Base-by-base conservation (phyloP, 2,888 invertebrate species). In the Uloborus plumipes region DNA sequence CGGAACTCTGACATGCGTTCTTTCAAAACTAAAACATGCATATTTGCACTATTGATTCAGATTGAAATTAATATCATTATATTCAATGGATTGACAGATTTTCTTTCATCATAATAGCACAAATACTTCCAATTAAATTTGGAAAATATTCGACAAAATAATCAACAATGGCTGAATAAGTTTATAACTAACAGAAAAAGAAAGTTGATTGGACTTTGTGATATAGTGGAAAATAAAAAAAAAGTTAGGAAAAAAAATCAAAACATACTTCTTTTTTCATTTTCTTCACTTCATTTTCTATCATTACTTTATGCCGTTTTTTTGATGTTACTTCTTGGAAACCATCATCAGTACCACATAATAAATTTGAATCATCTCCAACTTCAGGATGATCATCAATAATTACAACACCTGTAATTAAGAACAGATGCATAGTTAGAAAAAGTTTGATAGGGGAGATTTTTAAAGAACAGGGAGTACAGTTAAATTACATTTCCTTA, bases 291-390 rank as follows among this genome's bases (percentile, higher is more conserved):
- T 85, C 84, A 73, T 78, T 85, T 72, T 89, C 89, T 76, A 87
- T 86, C 77, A 88, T 88, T 31, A 87, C 88, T 85, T 89, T 89
- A 69, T 89, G 88, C 47, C 86, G 83, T 88, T 94, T 94, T 89
- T 94, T 94, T 75, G 94, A 94, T 80, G 94, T 92, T 11, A 95
- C 95, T 89, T 95, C 95, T 89, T 94, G 94, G 89, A 95, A 95
- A 67, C 94, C 94, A 87, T 91, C 91, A 81, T 86, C 85, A 49
- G 86, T 88, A 85, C 89, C 90, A 86, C 88, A 89, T 74, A 89
- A 86, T 85, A 89, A 89, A 73, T 88, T 88, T 73, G 90, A 89
- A 86, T 90, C 90, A 86, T 88, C 89, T 86, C 87, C 89, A 86
- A 87, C 90, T 87, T 88, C 91, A 86, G 90, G 90, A 86, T 90